Evolutionary conservation across 2,888 invertebrate genomes (phyloP).

Genomic region (Lepeophtheirus nordmannii): DNA sequence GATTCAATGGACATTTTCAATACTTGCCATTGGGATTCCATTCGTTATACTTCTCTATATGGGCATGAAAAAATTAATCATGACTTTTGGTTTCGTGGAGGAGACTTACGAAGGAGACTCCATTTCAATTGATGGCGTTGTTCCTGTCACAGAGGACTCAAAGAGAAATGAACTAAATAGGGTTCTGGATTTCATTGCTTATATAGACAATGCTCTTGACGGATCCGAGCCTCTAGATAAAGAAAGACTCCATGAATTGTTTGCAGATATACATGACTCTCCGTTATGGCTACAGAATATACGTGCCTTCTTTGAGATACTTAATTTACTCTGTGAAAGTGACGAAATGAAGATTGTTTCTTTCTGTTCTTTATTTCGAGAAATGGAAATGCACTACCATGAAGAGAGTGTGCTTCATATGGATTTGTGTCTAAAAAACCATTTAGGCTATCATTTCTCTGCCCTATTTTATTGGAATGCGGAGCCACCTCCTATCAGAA

Average conservation of each 20-base stretch:
- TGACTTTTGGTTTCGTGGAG: background rate
- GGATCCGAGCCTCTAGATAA: background rate
- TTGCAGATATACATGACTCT: conserved; percentile 2
- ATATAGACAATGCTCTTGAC: background rate
- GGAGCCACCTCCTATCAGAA: background rate
- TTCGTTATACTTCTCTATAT: background rate
- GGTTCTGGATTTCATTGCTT: background rate
- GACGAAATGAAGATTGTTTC: background rate
- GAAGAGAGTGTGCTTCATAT: background rate
- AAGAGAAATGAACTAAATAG: background rate
- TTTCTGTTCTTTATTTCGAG: background rate
- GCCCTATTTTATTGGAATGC: background rate
- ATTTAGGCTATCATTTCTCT: background rate
- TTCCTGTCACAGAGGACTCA: background rate
- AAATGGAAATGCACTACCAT: background rate
- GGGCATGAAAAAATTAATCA: background rate
- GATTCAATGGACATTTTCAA: background rate
- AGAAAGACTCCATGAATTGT: background rate
- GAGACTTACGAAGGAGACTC: background rate
- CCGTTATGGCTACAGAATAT: background rate
- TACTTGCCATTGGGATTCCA: background rate
- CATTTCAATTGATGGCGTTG: background rate
- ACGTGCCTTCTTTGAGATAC: conserved; percentile 1
- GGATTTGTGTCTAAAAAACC: background rate
- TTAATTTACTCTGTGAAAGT: background rate